Evolutionary conservation across 2,113 vertebrate species (phyloP).

Genomic region (Ranitomeya imitator): DNA sequence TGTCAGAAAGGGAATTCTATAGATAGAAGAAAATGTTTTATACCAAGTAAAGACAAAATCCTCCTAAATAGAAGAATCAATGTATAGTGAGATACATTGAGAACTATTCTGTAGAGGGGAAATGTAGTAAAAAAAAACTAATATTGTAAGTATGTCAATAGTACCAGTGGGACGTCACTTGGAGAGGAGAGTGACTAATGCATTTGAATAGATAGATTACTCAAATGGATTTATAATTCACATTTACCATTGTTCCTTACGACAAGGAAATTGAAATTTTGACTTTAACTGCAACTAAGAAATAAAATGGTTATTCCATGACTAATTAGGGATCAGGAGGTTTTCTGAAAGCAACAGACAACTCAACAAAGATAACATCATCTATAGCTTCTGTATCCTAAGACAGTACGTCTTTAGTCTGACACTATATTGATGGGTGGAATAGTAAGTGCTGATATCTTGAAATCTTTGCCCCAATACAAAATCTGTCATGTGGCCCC

Average conservation of each 20-base stretch:
- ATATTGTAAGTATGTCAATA: neutral
- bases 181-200: neutral
- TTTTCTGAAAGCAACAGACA: neutral
- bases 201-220: neutral
- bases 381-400: too few relatives aligned
- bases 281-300: neutral
- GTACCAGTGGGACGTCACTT: neutral
- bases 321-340: neutral
- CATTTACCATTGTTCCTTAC: neutral
- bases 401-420: too few relatives aligned
- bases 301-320: neutral
- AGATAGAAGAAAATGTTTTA: constrained; percentile 11
- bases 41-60: neutral
- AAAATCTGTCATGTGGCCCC: too few relatives aligned
- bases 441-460: too few relatives aligned
- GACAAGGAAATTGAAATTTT: neutral
- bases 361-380: too few relatives aligned
- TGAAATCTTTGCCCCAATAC: too few relatives aligned
- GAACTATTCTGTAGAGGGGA: neutral
- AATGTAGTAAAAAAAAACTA: neutral
- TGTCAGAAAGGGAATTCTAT: constrained; percentile 2
- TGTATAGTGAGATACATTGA: neutral
- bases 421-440: too few relatives aligned
- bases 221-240: neutral
- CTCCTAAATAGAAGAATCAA: neutral